These are phyloP conservation scores for Channa argus DNA, from an alignment of 2,113 vertebrate genomes.

Conservation along the genomic window DNA sequence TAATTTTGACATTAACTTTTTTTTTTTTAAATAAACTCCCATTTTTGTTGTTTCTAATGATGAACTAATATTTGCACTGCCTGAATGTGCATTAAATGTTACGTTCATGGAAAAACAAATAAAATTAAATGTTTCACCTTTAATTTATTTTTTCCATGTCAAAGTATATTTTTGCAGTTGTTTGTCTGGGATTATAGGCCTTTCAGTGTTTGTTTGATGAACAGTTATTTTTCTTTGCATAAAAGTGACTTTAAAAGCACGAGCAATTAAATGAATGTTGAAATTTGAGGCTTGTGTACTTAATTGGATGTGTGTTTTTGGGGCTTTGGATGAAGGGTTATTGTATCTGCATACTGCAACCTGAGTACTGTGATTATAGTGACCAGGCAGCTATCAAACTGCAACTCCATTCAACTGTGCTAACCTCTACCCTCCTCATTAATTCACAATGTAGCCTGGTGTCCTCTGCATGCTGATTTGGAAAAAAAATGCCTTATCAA, in stretches of 20 bases:
- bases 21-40: too few relatives aligned
- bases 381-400: not conserved
- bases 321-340: not conserved
- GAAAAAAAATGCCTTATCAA: not conserved
- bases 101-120: too few relatives aligned
- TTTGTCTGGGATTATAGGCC: not conserved
- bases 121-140: too few relatives aligned
- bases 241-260: not conserved
- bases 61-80: too few relatives aligned
- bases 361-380: conserved; percentile 1
- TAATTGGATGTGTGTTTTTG: not conserved
- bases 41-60: too few relatives aligned
- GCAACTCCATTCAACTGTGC: not conserved
- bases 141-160: too few relatives aligned
- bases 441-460: not conserved
- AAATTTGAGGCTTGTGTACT: not conserved
- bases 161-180: too few relatives aligned
- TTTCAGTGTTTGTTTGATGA: not conserved
- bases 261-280: not conserved
- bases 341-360: not conserved
- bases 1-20: too few relatives aligned
- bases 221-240: too few relatives aligned
- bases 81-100: too few relatives aligned
- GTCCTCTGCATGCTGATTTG: conserved; percentile 7
- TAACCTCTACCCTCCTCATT: conserved; percentile 28